These are phyloP conservation scores for Oryzias sinensis DNA, from an alignment of 2,797 vertebrate genomes.

Conservation along the genomic window DNA sequence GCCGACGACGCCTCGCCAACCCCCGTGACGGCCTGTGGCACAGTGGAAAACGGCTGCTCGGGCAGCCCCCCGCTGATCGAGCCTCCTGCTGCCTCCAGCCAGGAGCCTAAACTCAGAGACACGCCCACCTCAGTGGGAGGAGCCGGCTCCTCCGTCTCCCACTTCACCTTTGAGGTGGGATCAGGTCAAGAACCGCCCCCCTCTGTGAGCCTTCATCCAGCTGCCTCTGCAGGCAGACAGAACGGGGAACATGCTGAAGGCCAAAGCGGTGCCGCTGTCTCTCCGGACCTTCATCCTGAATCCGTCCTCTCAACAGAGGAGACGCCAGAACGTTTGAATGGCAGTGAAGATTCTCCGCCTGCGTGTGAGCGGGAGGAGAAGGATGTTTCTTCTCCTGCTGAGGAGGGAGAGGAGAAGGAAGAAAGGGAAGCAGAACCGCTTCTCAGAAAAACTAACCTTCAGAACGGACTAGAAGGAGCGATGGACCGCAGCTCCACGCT, in stretches of 20 bases:
- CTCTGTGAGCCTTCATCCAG: slow-evolving; percentile 29
- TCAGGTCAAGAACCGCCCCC: slow-evolving; percentile 18
- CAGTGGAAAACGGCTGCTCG: slow-evolving; percentile 65
- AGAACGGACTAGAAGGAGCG: slow-evolving; percentile 54
- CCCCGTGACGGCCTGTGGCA: slow-evolving; percentile 54
- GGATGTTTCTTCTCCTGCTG: slow-evolving; percentile 14
- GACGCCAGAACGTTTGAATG: slow-evolving; percentile 29
- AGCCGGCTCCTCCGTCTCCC: slow-evolving; percentile 31
- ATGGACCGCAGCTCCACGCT: slow-evolving; percentile 31
- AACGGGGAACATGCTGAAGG: slow-evolving; percentile 19
- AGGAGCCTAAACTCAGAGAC: slow-evolving; percentile 28
- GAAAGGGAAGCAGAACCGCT: slow-evolving; percentile 42
- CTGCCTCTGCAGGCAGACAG: slow-evolving; percentile 9
- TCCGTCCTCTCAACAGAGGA: slow-evolving; percentile 18
- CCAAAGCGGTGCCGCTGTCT: slow-evolving; percentile 9
- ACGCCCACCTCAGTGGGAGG: slow-evolving; percentile 12
- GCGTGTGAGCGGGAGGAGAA: slow-evolving; percentile 32
- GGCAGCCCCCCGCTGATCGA: slow-evolving; percentile 46
- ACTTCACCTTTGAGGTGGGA: slow-evolving; percentile 64
- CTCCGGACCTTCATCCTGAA: slow-evolving; percentile 34
- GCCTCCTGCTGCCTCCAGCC: slow-evolving; percentile 21
- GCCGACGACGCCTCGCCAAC: slow-evolving; percentile 78
- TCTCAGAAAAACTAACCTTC: slow-evolving; percentile 36
- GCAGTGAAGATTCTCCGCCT: slow-evolving; percentile 8
- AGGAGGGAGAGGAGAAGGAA: slow-evolving; percentile 10